A percentile compares a stretch with the other conserved stretches of the same genome.
phyloP scores from a whole-genome alignment of 2,797 vertebrate species.

The Halcyon leucocephala region DNA sequence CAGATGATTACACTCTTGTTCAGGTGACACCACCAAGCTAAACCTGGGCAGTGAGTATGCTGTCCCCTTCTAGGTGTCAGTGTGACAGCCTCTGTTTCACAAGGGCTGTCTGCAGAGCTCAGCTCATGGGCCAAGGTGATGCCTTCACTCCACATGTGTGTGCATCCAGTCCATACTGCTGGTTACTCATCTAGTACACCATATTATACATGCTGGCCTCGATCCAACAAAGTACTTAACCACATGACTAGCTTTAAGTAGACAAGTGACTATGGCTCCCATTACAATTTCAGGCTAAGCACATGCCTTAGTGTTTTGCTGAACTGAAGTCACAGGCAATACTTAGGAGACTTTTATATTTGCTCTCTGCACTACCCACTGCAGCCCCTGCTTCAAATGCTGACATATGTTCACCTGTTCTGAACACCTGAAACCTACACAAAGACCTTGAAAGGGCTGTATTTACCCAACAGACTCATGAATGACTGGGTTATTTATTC shows the following conservation, averaged over 20 bases:
- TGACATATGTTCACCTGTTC: background rate
- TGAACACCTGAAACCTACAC: background rate
- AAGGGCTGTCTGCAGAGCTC: background rate
- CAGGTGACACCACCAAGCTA: background rate
- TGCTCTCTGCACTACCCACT: background rate
- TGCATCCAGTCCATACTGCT: background rate
- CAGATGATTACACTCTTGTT: background rate
- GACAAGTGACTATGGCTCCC: background rate
- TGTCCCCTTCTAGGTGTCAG: background rate
- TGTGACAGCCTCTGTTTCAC: background rate
- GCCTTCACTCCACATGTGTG: background rate
- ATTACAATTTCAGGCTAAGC: background rate
- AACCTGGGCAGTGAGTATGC: too few species aligned
- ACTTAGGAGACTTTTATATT: background rate
- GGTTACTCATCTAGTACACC: background rate
- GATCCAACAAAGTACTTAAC: background rate
- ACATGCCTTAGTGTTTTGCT: background rate
- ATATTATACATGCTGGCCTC: background rate
- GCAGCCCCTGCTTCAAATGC: background rate
- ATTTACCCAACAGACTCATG: background rate
- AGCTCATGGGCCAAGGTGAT: background rate
- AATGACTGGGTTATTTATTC: background rate
- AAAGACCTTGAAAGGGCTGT: background rate
- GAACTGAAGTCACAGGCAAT: background rate
- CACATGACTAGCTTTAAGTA: background rate